Evolutionary conservation across 2,113 vertebrate genomes (phyloP).

Genomic region (Oncorhynchus mykiss): DNA sequence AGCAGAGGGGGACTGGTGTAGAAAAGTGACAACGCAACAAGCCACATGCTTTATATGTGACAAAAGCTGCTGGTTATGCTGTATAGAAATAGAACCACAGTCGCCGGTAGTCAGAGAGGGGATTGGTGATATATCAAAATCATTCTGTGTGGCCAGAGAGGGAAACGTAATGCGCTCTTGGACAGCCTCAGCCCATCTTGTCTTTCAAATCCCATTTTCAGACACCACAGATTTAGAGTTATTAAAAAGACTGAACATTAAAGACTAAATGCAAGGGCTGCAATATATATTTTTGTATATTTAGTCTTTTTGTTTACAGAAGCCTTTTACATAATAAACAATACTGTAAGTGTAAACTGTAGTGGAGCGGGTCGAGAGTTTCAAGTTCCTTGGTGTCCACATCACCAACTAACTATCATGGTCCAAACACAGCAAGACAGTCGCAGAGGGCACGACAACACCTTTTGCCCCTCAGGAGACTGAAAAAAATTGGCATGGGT

Average conservation of each 20-base stretch:
- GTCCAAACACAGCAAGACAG: too few species aligned
- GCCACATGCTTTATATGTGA: not conserved
- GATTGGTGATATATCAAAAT: constrained; percentile 37
- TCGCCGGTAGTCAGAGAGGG: not conserved
- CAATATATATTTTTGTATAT: not conserved
- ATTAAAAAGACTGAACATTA: constrained; percentile 19
- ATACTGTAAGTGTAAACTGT: too few species aligned
- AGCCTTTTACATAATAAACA: constrained; percentile 9
- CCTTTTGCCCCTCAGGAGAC: too few species aligned
- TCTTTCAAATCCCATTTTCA: constrained; percentile 50
- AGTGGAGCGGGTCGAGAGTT: too few species aligned
- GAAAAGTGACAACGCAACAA: not conserved
- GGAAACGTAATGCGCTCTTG: constrained; percentile 45
- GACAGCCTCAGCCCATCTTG: constrained; percentile 41
- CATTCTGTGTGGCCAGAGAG: constrained; percentile 37
- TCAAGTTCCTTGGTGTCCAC: too few species aligned
- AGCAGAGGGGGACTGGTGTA: not conserved
- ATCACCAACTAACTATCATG: too few species aligned
- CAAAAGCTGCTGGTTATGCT: not conserved
- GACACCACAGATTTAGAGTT: constrained; percentile 49
- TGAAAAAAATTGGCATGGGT: too few species aligned
- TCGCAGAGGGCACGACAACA: too few species aligned
- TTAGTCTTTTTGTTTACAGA: not conserved
- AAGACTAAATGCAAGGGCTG: constrained; percentile 9
- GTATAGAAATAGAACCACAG: not conserved